Evolutionary conservation across 2,888 invertebrate species (phyloP).

Genomic region (Pristionchus japonicus): DNA sequence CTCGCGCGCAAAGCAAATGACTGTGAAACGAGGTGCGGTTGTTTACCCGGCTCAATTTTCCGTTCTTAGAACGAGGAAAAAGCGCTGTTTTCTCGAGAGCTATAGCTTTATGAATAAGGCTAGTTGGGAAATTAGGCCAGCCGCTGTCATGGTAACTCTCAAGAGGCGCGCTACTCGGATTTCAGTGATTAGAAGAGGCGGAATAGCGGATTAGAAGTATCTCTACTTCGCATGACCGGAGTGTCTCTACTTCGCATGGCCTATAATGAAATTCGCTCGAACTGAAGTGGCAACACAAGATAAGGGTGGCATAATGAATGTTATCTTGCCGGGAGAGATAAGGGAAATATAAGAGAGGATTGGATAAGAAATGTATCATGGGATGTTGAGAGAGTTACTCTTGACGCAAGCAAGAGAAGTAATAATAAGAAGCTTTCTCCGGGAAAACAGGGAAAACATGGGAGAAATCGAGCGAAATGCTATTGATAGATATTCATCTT

Average conservation of each 20-base stretch:
- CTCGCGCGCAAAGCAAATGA: background rate
- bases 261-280: background rate
- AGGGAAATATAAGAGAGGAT: background rate
- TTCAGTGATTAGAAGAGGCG: background rate
- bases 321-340: background rate
- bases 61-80: background rate
- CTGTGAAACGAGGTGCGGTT: background rate
- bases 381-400: background rate
- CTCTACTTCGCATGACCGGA: too few species aligned
- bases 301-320: background rate
- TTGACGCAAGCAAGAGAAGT: background rate
- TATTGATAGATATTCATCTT: conserved; percentile 2
- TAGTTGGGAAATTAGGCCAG: background rate
- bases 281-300: background rate
- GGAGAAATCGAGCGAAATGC: background rate
- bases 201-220: background rate
- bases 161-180: background rate
- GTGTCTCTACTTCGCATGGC: background rate
- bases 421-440: background rate
- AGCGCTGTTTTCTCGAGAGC: background rate
- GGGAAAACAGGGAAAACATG: background rate
- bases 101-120: background rate
- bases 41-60: background rate
- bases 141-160: background rate
- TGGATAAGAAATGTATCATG: background rate